Conservation (phyloP, 2,113 vertebrate species). For the Paradoxurus hermaphroditus region DNA sequence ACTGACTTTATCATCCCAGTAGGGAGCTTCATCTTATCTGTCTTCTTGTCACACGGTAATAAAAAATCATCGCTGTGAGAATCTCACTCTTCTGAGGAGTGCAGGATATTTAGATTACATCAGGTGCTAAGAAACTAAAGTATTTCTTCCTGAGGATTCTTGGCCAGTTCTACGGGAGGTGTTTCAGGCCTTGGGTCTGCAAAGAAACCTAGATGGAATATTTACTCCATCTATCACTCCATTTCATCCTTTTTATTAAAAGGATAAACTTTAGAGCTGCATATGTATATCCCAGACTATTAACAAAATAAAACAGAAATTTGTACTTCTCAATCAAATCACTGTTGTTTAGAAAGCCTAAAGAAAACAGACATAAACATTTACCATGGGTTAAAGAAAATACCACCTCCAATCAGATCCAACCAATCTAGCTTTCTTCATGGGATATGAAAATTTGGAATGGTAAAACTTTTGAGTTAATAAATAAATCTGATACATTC, state of each 20-base stretch:
- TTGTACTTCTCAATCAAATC: not conserved
- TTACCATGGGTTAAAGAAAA: not conserved
- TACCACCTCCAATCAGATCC: not conserved
- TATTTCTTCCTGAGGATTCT: not conserved
- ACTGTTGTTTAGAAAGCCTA: not conserved
- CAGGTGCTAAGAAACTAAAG: not conserved
- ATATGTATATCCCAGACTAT: not conserved
- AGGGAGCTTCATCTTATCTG: not conserved
- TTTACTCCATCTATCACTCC: not conserved
- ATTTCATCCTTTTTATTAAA: not conserved
- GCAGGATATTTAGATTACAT: not conserved
- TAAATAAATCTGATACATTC: not conserved
- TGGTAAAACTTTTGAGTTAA: constrained; percentile 2
- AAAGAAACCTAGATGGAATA: not conserved
- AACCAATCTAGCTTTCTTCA: not conserved
- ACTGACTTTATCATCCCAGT: not conserved
- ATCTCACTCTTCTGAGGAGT: not conserved
- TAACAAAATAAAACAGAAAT: constrained; percentile 9
- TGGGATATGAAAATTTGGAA: not conserved
- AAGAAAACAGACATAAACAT: not conserved
- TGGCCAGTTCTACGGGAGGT: not conserved
- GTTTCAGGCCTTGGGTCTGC: not conserved
- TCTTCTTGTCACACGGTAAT: not conserved
- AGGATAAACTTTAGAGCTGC: not conserved
- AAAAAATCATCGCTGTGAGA: not conserved